Evolutionary conservation across 92 coral and sea anemone species (phyloP), one percentile per base, ranked within the genome.

Genomic region (Metridium senile): DNA sequence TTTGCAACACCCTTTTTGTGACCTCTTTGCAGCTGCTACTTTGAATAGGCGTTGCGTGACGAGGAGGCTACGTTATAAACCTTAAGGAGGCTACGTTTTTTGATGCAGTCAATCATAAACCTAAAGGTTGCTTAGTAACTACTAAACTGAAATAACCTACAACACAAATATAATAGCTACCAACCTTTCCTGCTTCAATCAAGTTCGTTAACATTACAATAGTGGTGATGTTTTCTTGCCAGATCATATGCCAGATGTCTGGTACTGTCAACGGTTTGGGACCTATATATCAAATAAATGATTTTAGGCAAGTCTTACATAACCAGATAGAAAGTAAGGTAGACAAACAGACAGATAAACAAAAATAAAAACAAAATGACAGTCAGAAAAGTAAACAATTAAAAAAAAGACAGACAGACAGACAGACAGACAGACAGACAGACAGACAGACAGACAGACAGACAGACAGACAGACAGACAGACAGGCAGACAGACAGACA

Each of bases 171-270:
- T 39, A 4, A 33, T 39, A 4, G n/a, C 9, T 33, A 68, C 86
- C 1, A 82, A 94, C 98, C 97, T 84, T 89, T 57, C 84, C 74
- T 22, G 74, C 77, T 67, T 94, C 98, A 1, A 86, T 62, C 29
- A 93, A 94, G 57, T 85, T 89, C 21, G 98, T 93, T 13, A 94
- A 57, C 98, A 94, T 94, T 18, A 91, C 98, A 47, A 94, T 73
- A 7, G 82, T 81, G 29, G 78, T 34, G 0, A 77, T 74, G 8
- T 89, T 84, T 26, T 91, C 92, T 25, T 89, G 91, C 98, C 98
- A 94, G 0, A 89, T 69, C 97, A 94, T 86, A 26, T 88, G 85
- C 98, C 98, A 94, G 51, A 94, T 91, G 67, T 94, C 98, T n/a
- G 35, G 76, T 19, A 77, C 72, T 0, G 93, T 91, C 27, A 78